Conservation (phyloP, 2,113 vertebrate species). For the Otus sunia region DNA sequence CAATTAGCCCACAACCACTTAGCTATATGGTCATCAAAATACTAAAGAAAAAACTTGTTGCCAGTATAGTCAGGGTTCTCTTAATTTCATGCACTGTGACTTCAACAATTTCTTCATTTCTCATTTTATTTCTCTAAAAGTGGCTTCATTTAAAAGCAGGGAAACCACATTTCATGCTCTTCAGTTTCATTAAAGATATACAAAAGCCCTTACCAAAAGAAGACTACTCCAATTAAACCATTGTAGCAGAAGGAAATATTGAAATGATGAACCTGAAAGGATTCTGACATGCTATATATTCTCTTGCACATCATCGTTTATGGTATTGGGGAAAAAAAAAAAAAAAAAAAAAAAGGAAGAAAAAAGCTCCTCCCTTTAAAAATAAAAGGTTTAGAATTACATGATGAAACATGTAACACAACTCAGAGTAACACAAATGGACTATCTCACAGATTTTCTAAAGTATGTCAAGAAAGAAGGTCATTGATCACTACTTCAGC, state of each 20-base stretch:
- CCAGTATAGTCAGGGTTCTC: constrained; percentile 67
- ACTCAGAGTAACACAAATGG: neutral
- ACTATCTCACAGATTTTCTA: neutral
- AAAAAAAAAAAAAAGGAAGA: neutral
- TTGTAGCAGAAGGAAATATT: constrained; percentile 72
- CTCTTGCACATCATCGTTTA: constrained; percentile 33
- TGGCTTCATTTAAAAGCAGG: constrained; percentile 78
- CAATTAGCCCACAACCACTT: constrained; percentile 36
- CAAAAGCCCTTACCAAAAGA: constrained; percentile 73
- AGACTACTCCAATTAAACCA: constrained; percentile 76
- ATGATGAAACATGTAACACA: neutral
- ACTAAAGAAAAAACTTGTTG: constrained; percentile 53
- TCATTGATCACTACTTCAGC: neutral
- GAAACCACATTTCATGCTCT: constrained; percentile 82
- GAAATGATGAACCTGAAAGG: constrained; percentile 70
- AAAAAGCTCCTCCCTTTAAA: neutral
- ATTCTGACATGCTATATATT: constrained; percentile 27
- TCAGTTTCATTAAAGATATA: constrained; percentile 81
- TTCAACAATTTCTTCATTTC: constrained; percentile 79
- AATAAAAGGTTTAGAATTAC: constrained; percentile 30
- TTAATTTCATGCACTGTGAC: constrained; percentile 84
- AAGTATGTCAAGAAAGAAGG: neutral
- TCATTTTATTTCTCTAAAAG: constrained; percentile 80
- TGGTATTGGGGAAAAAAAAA: neutral
- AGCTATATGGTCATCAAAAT: constrained; percentile 62